Evolutionary conservation across 2,888 invertebrate species (phyloP).

Genomic region (Lordiphosa fenestrarum): DNA sequence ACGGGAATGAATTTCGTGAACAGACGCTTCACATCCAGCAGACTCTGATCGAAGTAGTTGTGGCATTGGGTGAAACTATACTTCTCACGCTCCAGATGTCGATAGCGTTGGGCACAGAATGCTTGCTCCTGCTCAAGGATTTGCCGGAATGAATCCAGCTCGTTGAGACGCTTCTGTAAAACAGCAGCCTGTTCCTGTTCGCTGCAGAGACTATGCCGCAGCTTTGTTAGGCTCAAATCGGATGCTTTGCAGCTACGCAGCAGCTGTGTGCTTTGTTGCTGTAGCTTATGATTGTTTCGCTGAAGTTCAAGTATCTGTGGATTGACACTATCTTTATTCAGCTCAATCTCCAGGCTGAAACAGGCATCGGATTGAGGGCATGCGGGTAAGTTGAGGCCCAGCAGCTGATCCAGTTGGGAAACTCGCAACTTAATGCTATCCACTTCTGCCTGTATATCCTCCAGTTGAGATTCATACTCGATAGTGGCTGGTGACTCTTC

Average conservation of each 20-base stretch:
- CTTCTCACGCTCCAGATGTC: conserved; percentile 20
- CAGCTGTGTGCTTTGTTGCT: conserved; percentile 28
- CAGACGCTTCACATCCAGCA: not conserved
- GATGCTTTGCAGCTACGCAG: conserved; percentile 15
- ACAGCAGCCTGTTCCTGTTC: conserved; percentile 9
- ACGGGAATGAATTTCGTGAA: not conserved
- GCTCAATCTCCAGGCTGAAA: conserved; percentile 27
- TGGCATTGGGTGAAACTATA: conserved; percentile 28
- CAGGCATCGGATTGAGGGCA: conserved; percentile 28
- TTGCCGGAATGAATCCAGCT: conserved; percentile 32
- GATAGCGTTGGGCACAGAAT: conserved; percentile 38
- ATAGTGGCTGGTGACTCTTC: not conserved
- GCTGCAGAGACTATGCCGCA: conserved; percentile 3
- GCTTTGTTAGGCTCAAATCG: conserved; percentile 7
- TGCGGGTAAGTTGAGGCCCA: conserved; percentile 16
- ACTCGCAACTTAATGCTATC: conserved; percentile 8
- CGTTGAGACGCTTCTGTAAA: conserved; percentile 18
- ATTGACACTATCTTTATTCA: conserved; percentile 1
- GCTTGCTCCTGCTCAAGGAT: conserved; percentile 29
- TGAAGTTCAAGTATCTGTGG: conserved; percentile 29
- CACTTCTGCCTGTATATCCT: conserved; percentile 28
- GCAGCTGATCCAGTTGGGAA: conserved; percentile 10
- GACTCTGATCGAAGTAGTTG: not conserved
- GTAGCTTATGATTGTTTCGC: conserved; percentile 27
- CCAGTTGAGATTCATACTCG: conserved; percentile 10